These are phyloP conservation scores for Mythimna albipuncta DNA, from an alignment of 2,888 invertebrate genomes.

Conservation along the genomic window DNA sequence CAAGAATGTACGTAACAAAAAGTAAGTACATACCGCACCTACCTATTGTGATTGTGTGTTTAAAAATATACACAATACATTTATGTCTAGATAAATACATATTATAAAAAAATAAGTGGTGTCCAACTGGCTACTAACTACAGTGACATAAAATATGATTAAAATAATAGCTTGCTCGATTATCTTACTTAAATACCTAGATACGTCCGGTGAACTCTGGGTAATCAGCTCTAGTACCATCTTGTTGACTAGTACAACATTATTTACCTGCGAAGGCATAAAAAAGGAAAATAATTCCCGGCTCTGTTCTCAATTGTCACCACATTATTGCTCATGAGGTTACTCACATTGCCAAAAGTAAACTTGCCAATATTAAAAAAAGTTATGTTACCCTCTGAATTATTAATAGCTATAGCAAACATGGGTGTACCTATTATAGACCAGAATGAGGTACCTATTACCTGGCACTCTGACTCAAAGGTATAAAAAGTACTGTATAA, in stretches of 20 bases:
- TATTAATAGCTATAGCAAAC: too few species aligned
- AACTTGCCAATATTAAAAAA: not conserved
- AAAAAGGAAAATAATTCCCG: not conserved
- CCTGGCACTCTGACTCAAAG: too few species aligned
- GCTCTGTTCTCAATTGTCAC: not conserved
- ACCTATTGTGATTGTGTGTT: too few species aligned
- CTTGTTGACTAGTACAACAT: not conserved
- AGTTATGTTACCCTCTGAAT: too few species aligned
- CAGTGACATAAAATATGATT: conserved; percentile 1
- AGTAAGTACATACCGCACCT: too few species aligned
- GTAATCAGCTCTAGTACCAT: not conserved
- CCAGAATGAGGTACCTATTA: too few species aligned
- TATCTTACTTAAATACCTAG: not conserved
- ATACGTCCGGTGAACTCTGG: not conserved
- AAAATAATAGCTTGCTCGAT: conserved; percentile 11
- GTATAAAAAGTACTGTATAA: too few species aligned
- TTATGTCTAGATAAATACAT: not conserved
- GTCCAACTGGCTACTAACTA: not conserved
- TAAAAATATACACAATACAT: too few species aligned
- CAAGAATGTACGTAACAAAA: too few species aligned
- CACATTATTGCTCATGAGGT: too few species aligned
- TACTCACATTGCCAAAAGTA: too few species aligned
- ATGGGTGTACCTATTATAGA: too few species aligned
- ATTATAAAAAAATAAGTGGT: not conserved
- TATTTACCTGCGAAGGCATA: not conserved